Conservation (phyloP, 2,113 vertebrate genomes). For the Eidolon helvum region DNA sequence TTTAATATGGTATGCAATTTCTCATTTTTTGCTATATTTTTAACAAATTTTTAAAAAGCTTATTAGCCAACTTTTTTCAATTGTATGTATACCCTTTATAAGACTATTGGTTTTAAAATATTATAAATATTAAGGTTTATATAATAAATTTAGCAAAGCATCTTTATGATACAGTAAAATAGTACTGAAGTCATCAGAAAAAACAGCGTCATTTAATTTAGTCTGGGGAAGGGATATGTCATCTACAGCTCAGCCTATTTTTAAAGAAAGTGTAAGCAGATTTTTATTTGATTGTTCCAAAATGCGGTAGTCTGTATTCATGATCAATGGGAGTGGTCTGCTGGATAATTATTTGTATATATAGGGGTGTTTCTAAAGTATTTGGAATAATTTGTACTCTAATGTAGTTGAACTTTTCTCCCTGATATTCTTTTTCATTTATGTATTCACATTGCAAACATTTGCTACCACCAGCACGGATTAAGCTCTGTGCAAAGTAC, state of each 20-base stretch:
- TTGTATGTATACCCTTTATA: neutral
- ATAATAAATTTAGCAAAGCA: neutral
- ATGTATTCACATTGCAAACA: no score
- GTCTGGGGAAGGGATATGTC: neutral
- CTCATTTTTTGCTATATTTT: neutral
- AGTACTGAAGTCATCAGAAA: neutral
- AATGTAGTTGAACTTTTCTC: neutral
- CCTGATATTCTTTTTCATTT: neutral
- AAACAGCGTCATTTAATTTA: neutral
- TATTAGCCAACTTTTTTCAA: neutral
- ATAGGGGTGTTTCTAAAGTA: neutral
- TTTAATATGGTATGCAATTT: neutral
- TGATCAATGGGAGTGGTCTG: neutral
- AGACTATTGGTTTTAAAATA: conserved; percentile 1
- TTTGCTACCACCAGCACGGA: neutral
- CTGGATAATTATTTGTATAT: neutral
- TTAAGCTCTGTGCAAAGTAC: neutral
- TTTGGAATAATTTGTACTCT: neutral
- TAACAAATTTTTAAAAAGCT: neutral
- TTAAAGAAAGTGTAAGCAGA: neutral
- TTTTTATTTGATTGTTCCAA: neutral
- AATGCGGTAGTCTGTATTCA: neutral
- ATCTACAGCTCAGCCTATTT: neutral
- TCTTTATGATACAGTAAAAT: neutral
- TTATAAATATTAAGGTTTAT: neutral